Base-by-base conservation (phyloP, 2,888 invertebrate genomes). In the Xestia ashworthii region DNA sequence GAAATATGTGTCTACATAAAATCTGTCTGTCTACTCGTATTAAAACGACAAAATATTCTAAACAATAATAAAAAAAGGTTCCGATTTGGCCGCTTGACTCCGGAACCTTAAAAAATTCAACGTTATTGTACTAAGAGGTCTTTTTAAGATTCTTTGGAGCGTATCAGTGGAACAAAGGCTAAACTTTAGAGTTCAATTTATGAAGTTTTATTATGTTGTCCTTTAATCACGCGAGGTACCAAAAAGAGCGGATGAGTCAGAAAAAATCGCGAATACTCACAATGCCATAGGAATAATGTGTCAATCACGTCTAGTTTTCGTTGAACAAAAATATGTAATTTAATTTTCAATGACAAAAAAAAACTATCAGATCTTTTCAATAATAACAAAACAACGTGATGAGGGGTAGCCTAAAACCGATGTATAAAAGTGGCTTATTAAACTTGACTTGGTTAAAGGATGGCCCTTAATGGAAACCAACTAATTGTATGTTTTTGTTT, bases 141-240 rank as follows among this genome's bases (percentile, higher is more conserved):
- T n/a, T 65, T 8, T 16, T 65, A 65, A 8, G 44, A 44, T 65
- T 65, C n/a, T 65, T 65, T 65, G 65, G 65, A 25, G 44, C 44
- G 14, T 65, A 14, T 44, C 65, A 65, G 44, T 65, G 65, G n/a
- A n/a, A n/a, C 44, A 65, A 65, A 44, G 9, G 9, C 19, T 16
- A 44, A 44, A 14, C 6, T n/a, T n/a, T n/a, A 44, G 41, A 60
- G 6, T 58, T 58, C 16, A 55, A 53, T 53, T n/a, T 53, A 22
- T n/a, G 53, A 11, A 22, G 11, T 32, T 32, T 32, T 32, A 32
- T 32, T 1, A 32, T 55, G 11, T 53, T 53, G 22, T 8, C 19
- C 8, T 50, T 50, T 50, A 50, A 50, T 19, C 50, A 19, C 19
- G 50, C 19, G 50, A 19, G 50, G 50, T 50, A 19, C 19, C 19